Evolutionary conservation across 2,888 invertebrate species (phyloP).

Genomic region (Platynereis dumerilii): DNA sequence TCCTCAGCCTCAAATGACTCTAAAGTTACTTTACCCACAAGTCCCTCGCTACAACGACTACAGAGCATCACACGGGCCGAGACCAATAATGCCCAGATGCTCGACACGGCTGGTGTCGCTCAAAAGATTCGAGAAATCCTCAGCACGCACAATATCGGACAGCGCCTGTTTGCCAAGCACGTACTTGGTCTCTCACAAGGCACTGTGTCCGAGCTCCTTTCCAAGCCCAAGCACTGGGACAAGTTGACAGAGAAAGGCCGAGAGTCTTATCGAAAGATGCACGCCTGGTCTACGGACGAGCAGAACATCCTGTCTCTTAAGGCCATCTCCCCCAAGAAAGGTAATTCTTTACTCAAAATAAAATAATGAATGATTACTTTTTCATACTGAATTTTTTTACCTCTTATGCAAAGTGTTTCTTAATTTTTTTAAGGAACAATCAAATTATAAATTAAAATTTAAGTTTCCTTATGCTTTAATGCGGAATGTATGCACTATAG

Average conservation of each 20-base stretch:
- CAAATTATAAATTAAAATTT: too few species aligned
- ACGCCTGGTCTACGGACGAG: slow-evolving; percentile 98
- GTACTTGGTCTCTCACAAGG: slow-evolving; percentile 94
- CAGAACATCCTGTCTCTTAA: slow-evolving; percentile 96
- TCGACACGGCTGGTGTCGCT: slow-evolving; percentile 93
- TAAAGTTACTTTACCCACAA: background rate
- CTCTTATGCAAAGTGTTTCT: background rate
- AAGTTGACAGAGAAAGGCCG: slow-evolving; percentile 99
- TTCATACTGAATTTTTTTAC: background rate
- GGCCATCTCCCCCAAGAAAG: slow-evolving; percentile 78
- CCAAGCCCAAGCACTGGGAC: slow-evolving; percentile 99
- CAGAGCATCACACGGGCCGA: slow-evolving; percentile 23
- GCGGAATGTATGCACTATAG: too few species aligned
- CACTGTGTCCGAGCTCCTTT: slow-evolving; percentile 95
- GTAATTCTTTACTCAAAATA: slow-evolving; percentile 29
- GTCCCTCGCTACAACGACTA: slow-evolving; percentile 18
- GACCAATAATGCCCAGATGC: slow-evolving; percentile 43
- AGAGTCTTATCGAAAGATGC: slow-evolving; percentile 99
- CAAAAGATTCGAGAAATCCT: slow-evolving; percentile 90
- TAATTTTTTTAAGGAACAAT: too few species aligned
- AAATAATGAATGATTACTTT: background rate
- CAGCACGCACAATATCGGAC: slow-evolving; percentile 97
- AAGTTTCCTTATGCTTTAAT: too few species aligned
- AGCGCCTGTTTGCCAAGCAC: slow-evolving; percentile 97
- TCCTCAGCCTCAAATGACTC: slow-evolving; percentile 6